Base-by-base conservation (phyloP, 2,888 invertebrate species). In the Sympetrum striolatum region DNA sequence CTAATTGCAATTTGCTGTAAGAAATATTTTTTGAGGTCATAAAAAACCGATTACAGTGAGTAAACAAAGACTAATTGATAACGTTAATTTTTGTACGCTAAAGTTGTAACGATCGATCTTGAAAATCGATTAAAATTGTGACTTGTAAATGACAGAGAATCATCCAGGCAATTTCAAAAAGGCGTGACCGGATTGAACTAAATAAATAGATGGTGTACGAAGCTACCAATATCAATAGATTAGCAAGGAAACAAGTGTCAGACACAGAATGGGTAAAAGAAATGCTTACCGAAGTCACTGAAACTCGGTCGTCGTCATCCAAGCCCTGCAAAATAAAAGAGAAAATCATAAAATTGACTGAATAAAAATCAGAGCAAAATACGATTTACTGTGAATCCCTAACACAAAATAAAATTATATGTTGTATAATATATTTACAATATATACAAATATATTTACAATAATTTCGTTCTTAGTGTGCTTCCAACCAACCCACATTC, bases 251-350 rank as follows among this genome's bases (percentile, higher is more conserved):
- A 31, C 3, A 35, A 35, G 8, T 60, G 53, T 58, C 53, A 82
- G 22, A 35, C 22, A 81, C 35, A 1, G 12, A 4, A 31, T 4
- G 64, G 35, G 6, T 22, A 10, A 64, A 35, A 64, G 4, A 60
- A 14, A 37, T 31, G 53, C 86, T 86, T 64, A 86, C 86, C 86
- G 86, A 64, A 35, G 64, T 86, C 60, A 86, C 60, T 60, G 60
- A 64, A 64, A 60, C 86, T 15, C 86, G 95, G 94, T 97, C 97
- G 93, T 97, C 97, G 93, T 97, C 97, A 92, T 96, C 96, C 92
- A 95, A 94, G 92, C 96, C 96, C 94, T 96, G 96, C 94, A 95
- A 95, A 93, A 95, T 94, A 94, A 92, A 91, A 92, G 92, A 92
- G 94, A 94, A 94, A 92, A 94, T 94, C 44, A 53, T 18, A 53